A percentile compares a stretch with the other conserved stretches of the same genome.
phyloP scores from a whole-genome alignment of 2,113 vertebrate genomes.

The Corythoichthys intestinalis region DNA sequence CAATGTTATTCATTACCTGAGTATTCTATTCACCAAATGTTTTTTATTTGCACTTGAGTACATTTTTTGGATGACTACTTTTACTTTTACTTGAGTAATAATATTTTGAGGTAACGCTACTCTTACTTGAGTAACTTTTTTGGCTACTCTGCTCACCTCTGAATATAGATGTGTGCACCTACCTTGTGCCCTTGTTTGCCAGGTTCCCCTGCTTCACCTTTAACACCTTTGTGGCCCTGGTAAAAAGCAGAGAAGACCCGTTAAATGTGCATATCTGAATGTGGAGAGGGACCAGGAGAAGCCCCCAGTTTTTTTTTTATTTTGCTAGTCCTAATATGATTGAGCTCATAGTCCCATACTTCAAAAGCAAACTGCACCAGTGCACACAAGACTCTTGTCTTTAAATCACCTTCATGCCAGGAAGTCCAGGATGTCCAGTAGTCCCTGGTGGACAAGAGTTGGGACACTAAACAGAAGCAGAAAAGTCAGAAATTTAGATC shows the following conservation, averaged over 20 bases:
- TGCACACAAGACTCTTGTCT: neutral
- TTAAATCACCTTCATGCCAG: slow-evolving; percentile 91
- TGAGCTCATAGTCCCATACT: neutral
- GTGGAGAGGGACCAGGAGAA: neutral
- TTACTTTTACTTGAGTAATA: too few relatives aligned
- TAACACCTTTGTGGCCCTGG: slow-evolving; percentile 93
- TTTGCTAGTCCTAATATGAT: neutral
- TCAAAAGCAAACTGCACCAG: neutral
- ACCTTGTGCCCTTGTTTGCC: slow-evolving; percentile 98
- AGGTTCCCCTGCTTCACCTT: slow-evolving; percentile 91
- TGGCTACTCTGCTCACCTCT: too few relatives aligned
- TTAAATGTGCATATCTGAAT: neutral
- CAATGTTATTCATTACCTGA: too few relatives aligned
- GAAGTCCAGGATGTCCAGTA: slow-evolving; percentile 86
- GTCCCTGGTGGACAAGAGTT: slow-evolving; percentile 84
- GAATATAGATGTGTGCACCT: slow-evolving; percentile 32
- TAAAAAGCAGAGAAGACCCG: neutral
- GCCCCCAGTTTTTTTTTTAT: neutral
- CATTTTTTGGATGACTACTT: too few relatives aligned
- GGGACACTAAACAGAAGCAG: slow-evolving; percentile 80
- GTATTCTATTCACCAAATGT: too few relatives aligned
- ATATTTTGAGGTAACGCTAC: too few relatives aligned
- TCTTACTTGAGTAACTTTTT: too few relatives aligned
- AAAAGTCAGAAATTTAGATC: slow-evolving; percentile 12
- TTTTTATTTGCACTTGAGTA: too few relatives aligned